Conservation (phyloP, 1,140 invertebrate genomes). For the Brachionus rubens region DNA sequence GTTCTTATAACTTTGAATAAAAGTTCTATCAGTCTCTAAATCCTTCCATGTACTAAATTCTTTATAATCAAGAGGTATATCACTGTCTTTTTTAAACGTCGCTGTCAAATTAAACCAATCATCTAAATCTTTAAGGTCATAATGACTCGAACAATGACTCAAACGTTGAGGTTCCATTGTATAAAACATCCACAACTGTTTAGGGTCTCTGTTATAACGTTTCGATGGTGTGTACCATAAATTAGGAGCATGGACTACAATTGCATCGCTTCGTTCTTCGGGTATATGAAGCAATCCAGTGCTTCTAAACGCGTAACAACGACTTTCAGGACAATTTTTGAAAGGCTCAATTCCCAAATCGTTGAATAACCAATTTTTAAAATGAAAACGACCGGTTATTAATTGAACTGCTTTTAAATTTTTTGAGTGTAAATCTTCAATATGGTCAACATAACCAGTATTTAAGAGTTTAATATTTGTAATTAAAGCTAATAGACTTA, state of each 20-base stretch:
- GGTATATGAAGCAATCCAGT: not conserved
- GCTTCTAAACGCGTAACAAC: not conserved
- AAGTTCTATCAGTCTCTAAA: not conserved
- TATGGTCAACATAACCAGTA: too few relatives aligned
- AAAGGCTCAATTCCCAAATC: not conserved
- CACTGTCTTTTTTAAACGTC: conserved; percentile 15
- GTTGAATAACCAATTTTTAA: conserved; percentile 6
- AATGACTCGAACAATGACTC: not conserved
- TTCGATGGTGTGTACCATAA: conserved; percentile 18
- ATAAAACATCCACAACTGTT: conserved; percentile 36
- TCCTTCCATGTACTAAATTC: conserved; percentile 4
- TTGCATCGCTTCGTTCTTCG: not conserved
- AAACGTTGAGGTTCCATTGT: conserved; percentile 32
- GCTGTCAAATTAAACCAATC: conserved; percentile 46
- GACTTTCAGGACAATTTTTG: conserved; percentile 20
- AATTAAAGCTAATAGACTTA: too few relatives aligned
- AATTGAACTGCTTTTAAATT: conserved; percentile 24
- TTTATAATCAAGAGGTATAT: conserved; percentile 25
- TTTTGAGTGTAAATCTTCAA: conserved; percentile 27
- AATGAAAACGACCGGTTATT: conserved; percentile 19
- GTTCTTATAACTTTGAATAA: not conserved
- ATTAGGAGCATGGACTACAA: conserved; percentile 36
- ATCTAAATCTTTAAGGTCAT: conserved; percentile 3
- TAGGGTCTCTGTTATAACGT: conserved; percentile 19
- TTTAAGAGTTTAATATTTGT: too few relatives aligned